Evolutionary conservation across 2,888 invertebrate genomes (phyloP), one percentile per base, ranked within the genome.

Genomic region (Gortyna flavago): DNA sequence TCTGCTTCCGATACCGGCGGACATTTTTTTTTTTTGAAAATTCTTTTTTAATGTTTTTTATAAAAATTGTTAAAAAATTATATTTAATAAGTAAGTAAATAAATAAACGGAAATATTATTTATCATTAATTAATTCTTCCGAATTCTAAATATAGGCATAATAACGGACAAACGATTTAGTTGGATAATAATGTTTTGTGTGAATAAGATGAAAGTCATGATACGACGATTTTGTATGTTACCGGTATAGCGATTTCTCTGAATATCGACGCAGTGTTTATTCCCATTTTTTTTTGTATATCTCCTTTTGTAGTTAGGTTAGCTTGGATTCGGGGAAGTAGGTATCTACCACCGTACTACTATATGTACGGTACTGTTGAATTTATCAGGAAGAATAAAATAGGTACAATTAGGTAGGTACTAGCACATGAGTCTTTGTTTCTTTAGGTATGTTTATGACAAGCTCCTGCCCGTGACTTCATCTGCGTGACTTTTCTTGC

Each of bases 191-290:
- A 70, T 29, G 35, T 51, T 51, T 29, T 29, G 7, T 71, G 38
- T 51, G 25, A 59, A 38, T 69, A 6, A 29, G n/a, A 70, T 74
- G n/a, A 69, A 48, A 73, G 6, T 44, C 41, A 16, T 13, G n/a
- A 8, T 16, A 67, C 21, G 7, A 32, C 2, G 1, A 51, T 62
- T 38, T 51, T 29, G 35, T 54, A 16, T 32, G n/a, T 44, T 35
- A 54, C 5, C 21, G n/a, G 64, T 4, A 54, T 1, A 32, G 32
- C 32, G 11, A 35, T 62, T 32, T 21, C 11, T 35, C 6, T 25
- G 35, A 35, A 32, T 35, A 35, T 16, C 8, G 38, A n/a, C 8
- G 16, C n/a, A 38, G 25, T 16, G 18, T n/a, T n/a, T 38, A n/a
- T 65, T 13, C 25, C n/a, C 16, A 9, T 18, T 38, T 61, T 4